Evolutionary conservation across 2,797 vertebrate species (phyloP).

Genomic region (Phrynocephalus guinanensis): DNA sequence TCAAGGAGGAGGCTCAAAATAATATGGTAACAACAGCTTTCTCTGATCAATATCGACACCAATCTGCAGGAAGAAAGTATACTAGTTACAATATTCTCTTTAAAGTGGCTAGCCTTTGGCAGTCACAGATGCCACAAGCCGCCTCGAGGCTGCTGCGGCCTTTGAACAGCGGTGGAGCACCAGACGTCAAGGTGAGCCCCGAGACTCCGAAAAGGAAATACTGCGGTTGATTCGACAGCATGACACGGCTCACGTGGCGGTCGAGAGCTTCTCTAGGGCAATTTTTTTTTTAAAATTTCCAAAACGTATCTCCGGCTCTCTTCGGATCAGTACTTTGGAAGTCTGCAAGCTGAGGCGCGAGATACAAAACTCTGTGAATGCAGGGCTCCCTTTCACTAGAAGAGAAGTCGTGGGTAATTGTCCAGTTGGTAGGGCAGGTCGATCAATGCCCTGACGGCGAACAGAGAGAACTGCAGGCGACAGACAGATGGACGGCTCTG

Average conservation of each 20-base stretch:
- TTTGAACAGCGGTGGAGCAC: not conserved
- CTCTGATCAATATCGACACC: not conserved
- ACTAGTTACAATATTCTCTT: fast-evolving
- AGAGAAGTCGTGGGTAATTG: not conserved
- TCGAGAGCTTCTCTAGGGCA: not conserved
- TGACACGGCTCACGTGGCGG: not conserved
- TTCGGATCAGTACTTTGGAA: not conserved
- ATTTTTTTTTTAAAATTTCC: not conserved
- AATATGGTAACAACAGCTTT: not conserved
- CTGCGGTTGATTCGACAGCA: not conserved
- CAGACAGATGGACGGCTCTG: fast-evolving
- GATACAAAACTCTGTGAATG: not conserved
- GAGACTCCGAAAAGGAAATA: no score
- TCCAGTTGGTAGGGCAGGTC: not conserved
- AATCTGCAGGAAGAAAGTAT: not conserved
- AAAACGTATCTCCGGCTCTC: not conserved
- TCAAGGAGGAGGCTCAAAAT: not conserved
- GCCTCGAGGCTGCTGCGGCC: slow-evolving; percentile 11
- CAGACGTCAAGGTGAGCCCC: not conserved
- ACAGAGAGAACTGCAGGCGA: not conserved
- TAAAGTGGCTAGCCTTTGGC: fast-evolving
- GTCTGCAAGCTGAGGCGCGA: not conserved
- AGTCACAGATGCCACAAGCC: not conserved
- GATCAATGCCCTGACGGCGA: not conserved
- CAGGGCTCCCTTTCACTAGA: not conserved